Conservation (phyloP, 2,888 invertebrate species). For the Trachelus tabidus region DNA sequence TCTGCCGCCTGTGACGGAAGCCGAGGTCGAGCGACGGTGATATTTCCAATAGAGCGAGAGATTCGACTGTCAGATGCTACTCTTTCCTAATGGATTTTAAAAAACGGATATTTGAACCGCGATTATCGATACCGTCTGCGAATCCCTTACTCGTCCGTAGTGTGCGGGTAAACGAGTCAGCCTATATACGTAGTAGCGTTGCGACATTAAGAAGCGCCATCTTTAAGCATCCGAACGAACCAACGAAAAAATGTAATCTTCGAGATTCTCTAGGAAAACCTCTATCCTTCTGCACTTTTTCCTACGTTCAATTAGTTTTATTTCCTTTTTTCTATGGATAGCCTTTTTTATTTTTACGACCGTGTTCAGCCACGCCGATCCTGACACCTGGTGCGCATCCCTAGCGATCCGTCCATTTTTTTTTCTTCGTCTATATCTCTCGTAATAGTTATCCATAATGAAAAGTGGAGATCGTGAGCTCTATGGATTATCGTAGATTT, state of each 20-base stretch:
- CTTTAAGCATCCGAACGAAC: conserved; percentile 35
- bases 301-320: not conserved
- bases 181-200: conserved; percentile 19
- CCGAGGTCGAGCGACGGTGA: conserved; percentile 53
- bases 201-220: conserved; percentile 15
- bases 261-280: conserved; percentile 24
- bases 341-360: conserved; percentile 11
- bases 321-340: conserved; percentile 17
- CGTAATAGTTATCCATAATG: not conserved
- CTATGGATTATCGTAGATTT: not conserved
- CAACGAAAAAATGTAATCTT: conserved; percentile 44
- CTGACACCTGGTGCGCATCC: not conserved
- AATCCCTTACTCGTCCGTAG: conserved; percentile 8
- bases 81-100: conserved; percentile 9
- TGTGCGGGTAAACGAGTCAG: conserved; percentile 1
- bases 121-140: conserved; percentile 14
- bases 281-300: not conserved
- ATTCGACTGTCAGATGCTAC: not conserved
- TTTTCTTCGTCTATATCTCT: not conserved
- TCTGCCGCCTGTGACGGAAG: conserved; percentile 69
- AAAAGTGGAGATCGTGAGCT: not conserved
- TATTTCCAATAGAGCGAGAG: conserved; percentile 17
- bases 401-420: not conserved
- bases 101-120: conserved; percentile 4
- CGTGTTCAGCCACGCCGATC: not conserved